Evolutionary conservation across 1,140 invertebrate species (phyloP).

Genomic region (Paraescarpia echinospica): DNA sequence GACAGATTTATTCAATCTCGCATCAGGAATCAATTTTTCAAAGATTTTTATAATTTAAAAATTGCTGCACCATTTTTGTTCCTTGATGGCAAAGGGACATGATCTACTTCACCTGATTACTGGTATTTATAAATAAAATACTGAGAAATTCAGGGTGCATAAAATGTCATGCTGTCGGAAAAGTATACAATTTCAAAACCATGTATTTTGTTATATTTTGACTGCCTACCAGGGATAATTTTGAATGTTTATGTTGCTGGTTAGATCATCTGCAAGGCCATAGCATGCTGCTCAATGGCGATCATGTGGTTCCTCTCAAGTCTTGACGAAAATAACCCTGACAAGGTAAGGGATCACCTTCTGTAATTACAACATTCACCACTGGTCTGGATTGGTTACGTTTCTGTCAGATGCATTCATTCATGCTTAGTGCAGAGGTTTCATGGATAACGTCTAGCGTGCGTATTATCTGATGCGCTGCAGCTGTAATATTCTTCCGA

Average conservation of each 20-base stretch:
- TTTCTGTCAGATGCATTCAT: no score
- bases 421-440: no score
- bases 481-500: no score
- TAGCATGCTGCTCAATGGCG: slow-evolving; percentile 84
- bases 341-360: slow-evolving; percentile 38
- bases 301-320: slow-evolving; percentile 85
- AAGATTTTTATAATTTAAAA: no score
- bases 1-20: neutral
- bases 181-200: neutral
- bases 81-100: neutral
- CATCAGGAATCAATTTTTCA: no score
- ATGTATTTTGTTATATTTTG: neutral
- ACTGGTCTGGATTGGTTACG: no score
- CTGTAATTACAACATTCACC: neutral
- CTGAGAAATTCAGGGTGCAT: neutral
- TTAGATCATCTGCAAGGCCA: slow-evolving; percentile 85
- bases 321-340: slow-evolving; percentile 71
- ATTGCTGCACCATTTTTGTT: neutral
- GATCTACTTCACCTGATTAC: neutral
- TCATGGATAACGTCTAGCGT: no score
- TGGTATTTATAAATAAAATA: neutral
- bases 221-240: neutral
- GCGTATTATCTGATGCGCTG: no score
- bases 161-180: neutral
- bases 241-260: slow-evolving; percentile 27